Percentiles rank a stretch among this genome's conserved stretches.
phyloP scores from a whole-genome alignment of 1,140 invertebrate genomes.

The Arion vulgaris region DNA sequence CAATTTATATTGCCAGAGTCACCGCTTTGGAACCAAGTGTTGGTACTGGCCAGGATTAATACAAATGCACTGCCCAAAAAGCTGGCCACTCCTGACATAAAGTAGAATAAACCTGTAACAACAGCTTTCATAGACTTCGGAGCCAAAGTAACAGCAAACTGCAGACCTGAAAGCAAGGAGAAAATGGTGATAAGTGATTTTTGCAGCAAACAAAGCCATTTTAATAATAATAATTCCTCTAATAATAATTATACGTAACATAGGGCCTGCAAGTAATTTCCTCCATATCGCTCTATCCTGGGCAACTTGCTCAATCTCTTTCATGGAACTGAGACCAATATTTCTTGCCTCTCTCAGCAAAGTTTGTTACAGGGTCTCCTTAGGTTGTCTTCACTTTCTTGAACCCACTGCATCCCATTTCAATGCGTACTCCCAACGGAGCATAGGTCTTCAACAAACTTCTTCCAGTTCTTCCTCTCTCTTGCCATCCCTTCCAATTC shows the following conservation, averaged over 20 bases:
- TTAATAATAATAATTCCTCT: neutral
- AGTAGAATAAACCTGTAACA: slow-evolving; percentile 76
- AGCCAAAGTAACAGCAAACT: slow-evolving; percentile 75
- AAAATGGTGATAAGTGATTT: neutral
- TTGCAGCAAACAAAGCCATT: neutral
- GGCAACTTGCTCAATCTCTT: no score
- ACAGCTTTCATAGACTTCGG: slow-evolving; percentile 75
- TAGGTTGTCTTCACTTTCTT: no score
- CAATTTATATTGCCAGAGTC: slow-evolving; percentile 73
- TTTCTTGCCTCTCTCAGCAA: no score
- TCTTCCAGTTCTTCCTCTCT: no score
- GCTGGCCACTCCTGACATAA: slow-evolving; percentile 75
- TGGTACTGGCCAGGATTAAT: slow-evolving; percentile 55
- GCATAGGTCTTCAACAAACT: no score
- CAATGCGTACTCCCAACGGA: no score
- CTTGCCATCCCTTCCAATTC: no score
- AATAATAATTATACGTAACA: neutral
- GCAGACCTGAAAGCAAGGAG: slow-evolving; percentile 47
- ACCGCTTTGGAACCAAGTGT: slow-evolving; percentile 65
- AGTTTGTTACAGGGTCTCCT: no score
- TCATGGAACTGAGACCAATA: no score
- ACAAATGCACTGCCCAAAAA: slow-evolving; percentile 73
- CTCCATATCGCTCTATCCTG: no score
- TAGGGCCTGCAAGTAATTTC: no score
- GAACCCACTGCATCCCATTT: no score